These are phyloP conservation scores for Triplophysa bombifrons DNA, from an alignment of 2,797 vertebrate genomes.

Conservation along the genomic window DNA sequence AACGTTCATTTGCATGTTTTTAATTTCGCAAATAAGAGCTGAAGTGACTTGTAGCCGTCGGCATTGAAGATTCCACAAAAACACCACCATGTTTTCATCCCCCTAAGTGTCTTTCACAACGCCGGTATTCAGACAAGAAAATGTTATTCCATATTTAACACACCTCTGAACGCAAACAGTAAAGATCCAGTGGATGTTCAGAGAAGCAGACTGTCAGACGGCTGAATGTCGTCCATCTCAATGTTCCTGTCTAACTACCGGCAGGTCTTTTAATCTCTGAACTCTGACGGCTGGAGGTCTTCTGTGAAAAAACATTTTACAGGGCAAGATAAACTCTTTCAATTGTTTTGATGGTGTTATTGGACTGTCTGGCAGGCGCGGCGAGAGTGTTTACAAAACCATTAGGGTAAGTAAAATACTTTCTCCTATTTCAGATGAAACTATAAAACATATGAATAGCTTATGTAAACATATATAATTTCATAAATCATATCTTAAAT, in stretches of 20 bases:
- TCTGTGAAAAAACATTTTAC: background rate
- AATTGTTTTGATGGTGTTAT: background rate
- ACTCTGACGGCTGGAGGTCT: conserved; percentile 5
- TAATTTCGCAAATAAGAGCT: conserved; percentile 16
- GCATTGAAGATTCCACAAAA: too few relatives aligned
- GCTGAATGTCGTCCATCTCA: background rate
- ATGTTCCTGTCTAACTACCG: background rate
- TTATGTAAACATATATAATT: too few relatives aligned
- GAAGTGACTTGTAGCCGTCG: background rate
- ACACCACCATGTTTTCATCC: background rate
- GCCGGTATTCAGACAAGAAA: background rate
- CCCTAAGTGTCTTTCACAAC: background rate
- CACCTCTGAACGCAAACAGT: too few relatives aligned
- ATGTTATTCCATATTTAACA: background rate
- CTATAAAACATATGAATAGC: background rate
- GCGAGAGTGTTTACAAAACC: background rate
- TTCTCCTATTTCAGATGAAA: background rate
- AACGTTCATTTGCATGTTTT: conserved; percentile 22
- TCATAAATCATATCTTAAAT: too few relatives aligned
- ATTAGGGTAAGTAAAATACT: background rate
- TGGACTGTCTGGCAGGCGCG: background rate
- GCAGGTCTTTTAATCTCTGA: conserved; percentile 2
- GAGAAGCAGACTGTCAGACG: background rate
- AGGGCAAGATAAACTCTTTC: background rate
- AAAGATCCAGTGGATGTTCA: background rate